phyloP scores from a whole-genome alignment of 2,113 vertebrate genomes.

The Macaca fascicularis region T2T-MFA8v1.1 NC_088384.1:25960001-25960500 shows the following conservation, averaged over 20 bases:
- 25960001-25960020: background rate
- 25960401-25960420: too few species aligned
- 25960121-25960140: background rate
- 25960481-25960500: too few species aligned
- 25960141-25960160: background rate
- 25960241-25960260: background rate
- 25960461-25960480: too few species aligned
- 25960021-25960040: background rate
- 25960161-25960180: background rate
- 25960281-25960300: too few species aligned
- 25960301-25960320: too few species aligned
- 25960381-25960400: too few species aligned
- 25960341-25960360: too few species aligned
- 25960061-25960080: background rate
- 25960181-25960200: background rate
- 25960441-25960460: too few species aligned
- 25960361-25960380: too few species aligned
- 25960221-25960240: background rate
- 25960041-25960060: background rate
- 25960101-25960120: background rate
- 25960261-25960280: background rate
- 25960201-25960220: too few species aligned
- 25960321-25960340: rapidly evolving
- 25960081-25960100: conserved; percentile 4
- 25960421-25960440: rapidly evolving